Base-by-base conservation (phyloP, 2,888 invertebrate genomes). In the Agrochola litura region DNA sequence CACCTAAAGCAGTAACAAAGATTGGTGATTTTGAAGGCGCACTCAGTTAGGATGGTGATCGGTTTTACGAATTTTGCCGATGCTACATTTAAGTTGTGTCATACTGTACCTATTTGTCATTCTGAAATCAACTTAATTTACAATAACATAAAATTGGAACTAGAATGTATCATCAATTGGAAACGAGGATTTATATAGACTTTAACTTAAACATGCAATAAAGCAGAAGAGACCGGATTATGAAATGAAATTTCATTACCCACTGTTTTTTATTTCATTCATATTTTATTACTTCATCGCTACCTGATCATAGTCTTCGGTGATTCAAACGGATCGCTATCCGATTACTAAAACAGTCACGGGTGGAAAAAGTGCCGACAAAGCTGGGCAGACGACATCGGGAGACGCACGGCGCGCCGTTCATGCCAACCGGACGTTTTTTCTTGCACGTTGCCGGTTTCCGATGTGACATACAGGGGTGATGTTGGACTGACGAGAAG, bases 301-400 rank as follows among this genome's bases (percentile, higher is more conserved):
- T 95, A 96, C 95, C 95, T 95, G 95, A 92, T 92, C 91, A 88
- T 89, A 88, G 91, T 90, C 89, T 89, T 89, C 90, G 90, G 91
- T 91, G 90, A 92, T 87, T 91, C 91, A 92, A 93, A 92, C 91
- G 93, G 92, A 94, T 94, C 93, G 92, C 92, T 94, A 93, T 95
- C 93, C 90, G 92, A 95, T 96, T 96, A 95, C 95, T 95, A 95
- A 96, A 96, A 95, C 95, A 94, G 96, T 96, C 96, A 95, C 95
- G 94, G 93, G 89, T 89, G 81, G 76, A 96, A 96, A 96, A 96
- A 96, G 93, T 92, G 94, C 96, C 96, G 96, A 95, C 96, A 96
- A 95, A 96, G 94, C 85, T 88, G 86, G 91, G 89, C 90, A 90
- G 89, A 90, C 92, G 92, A 91, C 93, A 90, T 88, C 91, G 89